These are phyloP conservation scores for Dusona sp. DNA, from an alignment of 2,888 invertebrate genomes.

Conservation along the genomic window DNA sequence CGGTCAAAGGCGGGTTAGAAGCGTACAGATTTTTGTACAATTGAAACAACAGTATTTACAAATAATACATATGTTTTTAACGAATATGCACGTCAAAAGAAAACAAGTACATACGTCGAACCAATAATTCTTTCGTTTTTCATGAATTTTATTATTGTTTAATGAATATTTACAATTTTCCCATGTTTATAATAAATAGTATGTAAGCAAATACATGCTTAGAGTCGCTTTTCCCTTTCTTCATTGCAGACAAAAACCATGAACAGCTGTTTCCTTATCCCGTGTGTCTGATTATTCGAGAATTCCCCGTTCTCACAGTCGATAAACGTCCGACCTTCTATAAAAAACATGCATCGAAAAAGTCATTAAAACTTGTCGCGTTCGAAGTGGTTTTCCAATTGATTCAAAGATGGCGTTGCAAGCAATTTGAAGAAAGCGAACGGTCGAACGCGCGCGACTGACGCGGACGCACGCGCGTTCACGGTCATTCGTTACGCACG, in stretches of 20 bases:
- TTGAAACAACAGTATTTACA: background rate
- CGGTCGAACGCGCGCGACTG: background rate
- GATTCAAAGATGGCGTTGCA: constrained; percentile 27
- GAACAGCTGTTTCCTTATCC: background rate
- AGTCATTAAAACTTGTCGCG: background rate
- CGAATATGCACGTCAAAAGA: background rate
- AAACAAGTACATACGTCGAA: background rate
- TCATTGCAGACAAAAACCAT: background rate
- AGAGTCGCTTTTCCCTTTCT: background rate
- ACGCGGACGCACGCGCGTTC: constrained; percentile 1
- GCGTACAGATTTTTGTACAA: background rate
- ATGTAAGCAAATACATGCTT: background rate
- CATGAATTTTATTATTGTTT: background rate
- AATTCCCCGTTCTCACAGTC: background rate
- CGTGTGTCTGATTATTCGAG: background rate
- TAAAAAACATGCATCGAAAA: background rate
- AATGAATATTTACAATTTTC: background rate
- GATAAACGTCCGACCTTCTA: constrained; percentile 28
- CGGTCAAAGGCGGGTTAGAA: background rate
- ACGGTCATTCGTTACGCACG: constrained; percentile 29
- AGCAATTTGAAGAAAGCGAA: background rate
- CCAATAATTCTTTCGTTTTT: background rate
- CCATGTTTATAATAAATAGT: background rate
- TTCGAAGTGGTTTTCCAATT: background rate
- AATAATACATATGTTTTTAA: background rate